Evolutionary conservation across 2,113 vertebrate species (phyloP).

Genomic region (Phrynosoma platyrhinos): DNA sequence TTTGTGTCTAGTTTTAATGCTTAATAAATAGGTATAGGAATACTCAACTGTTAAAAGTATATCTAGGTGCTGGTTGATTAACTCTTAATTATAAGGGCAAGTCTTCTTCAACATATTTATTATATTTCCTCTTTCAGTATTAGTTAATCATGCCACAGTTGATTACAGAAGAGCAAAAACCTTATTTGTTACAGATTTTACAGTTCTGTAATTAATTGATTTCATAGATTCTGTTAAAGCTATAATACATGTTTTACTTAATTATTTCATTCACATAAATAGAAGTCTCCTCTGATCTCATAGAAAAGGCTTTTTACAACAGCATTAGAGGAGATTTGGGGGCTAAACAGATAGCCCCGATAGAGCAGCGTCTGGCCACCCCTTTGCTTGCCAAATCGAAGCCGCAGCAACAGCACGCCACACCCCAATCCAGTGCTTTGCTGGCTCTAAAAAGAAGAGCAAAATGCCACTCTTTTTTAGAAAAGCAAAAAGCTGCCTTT

Average conservation of each 20-base stretch:
- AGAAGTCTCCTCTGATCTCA: conserved; percentile 44
- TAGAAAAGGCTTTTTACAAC: conserved; percentile 26
- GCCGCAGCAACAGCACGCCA: too few relatives aligned
- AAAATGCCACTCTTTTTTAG: too few relatives aligned
- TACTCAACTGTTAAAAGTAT: conserved; percentile 73
- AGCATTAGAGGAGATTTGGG: background rate
- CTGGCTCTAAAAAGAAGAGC: too few relatives aligned
- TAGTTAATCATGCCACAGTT: conserved; percentile 72
- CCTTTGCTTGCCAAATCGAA: too few relatives aligned
- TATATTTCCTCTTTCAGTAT: conserved; percentile 62
- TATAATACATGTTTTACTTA: conserved; percentile 68
- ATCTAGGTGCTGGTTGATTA: conserved; percentile 66
- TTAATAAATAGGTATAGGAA: conserved; percentile 67
- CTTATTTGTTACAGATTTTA: conserved; percentile 71
- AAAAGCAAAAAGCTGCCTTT: too few relatives aligned
- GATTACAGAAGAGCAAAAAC: conserved; percentile 59
- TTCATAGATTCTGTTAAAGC: conserved; percentile 65
- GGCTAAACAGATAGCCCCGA: background rate
- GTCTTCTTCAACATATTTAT: conserved; percentile 66
- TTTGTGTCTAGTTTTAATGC: conserved; percentile 68
- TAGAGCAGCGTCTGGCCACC: too few relatives aligned
- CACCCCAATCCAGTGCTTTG: too few relatives aligned
- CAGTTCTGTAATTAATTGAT: conserved; percentile 68
- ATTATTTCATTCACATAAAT: conserved; percentile 69
- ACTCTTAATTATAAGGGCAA: conserved; percentile 72